Evolutionary conservation across 2,888 invertebrate species (phyloP).

Genomic region (Nycteola revayana): DNA sequence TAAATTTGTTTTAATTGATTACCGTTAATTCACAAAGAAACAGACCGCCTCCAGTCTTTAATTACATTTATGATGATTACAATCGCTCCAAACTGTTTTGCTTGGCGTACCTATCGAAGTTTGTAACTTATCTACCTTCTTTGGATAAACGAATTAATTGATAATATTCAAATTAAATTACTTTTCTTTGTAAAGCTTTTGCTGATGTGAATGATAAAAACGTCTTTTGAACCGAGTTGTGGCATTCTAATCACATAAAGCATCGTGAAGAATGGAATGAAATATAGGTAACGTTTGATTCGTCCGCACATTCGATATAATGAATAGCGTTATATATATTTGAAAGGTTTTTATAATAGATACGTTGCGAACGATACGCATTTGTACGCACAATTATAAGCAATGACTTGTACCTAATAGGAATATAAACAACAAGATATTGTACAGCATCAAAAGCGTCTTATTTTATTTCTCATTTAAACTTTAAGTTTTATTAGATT

Average conservation of each 20-base stretch:
- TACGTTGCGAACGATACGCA: constrained; percentile 34
- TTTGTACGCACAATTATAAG: constrained; percentile 53
- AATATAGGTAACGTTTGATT: constrained; percentile 25
- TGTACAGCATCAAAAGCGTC: too few relatives aligned
- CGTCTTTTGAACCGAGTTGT: not conserved
- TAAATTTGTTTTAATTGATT: constrained; percentile 73
- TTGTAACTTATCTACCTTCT: constrained; percentile 24
- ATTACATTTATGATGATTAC: constrained; percentile 66
- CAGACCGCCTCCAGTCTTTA: constrained; percentile 60
- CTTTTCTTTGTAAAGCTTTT: not conserved
- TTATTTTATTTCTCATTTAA: constrained; percentile 3
- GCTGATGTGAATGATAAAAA: not conserved
- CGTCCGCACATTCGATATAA: constrained; percentile 24
- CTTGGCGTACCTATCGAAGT: constrained; percentile 29
- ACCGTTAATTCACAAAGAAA: constrained; percentile 66
- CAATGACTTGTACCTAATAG: constrained; percentile 54
- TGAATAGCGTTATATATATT: constrained; percentile 9
- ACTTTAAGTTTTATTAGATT: constrained; percentile 14
- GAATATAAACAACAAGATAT: constrained; percentile 8
- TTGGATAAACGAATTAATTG: constrained; percentile 23
- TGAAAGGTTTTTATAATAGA: constrained; percentile 10
- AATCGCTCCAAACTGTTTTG: constrained; percentile 46
- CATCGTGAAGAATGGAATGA: constrained; percentile 22
- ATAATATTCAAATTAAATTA: constrained; percentile 12
- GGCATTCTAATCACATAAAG: not conserved